Conservation (phyloP, 2,797 vertebrate species). For the Ispidina lecontei region DNA sequence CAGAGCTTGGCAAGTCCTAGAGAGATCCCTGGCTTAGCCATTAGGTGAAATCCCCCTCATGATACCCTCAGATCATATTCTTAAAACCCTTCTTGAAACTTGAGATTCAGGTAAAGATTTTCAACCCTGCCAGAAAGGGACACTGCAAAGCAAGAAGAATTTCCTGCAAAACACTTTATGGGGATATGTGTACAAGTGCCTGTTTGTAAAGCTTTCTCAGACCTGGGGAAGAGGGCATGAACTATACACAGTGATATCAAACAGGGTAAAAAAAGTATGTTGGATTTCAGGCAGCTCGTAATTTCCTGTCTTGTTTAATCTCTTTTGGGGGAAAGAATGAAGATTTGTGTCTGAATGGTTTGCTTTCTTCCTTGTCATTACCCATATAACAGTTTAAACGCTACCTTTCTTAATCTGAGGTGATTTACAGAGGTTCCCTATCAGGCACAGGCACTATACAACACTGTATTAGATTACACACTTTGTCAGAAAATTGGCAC, state of each 20-base stretch:
- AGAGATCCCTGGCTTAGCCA: not conserved
- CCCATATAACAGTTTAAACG: conserved; percentile 8
- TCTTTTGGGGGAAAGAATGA: not conserved
- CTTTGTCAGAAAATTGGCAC: conserved; percentile 62
- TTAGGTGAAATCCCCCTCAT: not conserved
- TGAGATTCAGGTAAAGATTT: not conserved
- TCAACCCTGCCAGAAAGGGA: not conserved
- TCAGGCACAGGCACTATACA: conserved; percentile 10
- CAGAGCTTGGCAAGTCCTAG: not conserved
- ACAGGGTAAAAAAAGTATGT: not conserved
- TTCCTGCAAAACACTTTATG: not conserved
- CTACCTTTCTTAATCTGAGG: conserved; percentile 40
- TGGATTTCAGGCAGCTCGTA: not conserved
- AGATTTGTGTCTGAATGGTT: conserved; percentile 31
- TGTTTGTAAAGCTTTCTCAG: not conserved
- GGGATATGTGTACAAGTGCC: not conserved
- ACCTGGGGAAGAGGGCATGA: not conserved
- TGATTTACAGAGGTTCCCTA: conserved; percentile 44
- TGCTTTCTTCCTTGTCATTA: conserved; percentile 46
- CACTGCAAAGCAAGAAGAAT: not conserved
- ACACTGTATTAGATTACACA: conserved; percentile 47
- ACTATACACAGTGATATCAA: not conserved
- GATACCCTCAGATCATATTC: not conserved
- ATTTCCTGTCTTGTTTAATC: conserved; percentile 22
- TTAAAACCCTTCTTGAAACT: not conserved